Percentiles rank a stretch among this genome's conserved stretches.
phyloP scores from a whole-genome alignment of 2,113 vertebrate genomes.

The Microtus pennsylvanicus region DNA sequence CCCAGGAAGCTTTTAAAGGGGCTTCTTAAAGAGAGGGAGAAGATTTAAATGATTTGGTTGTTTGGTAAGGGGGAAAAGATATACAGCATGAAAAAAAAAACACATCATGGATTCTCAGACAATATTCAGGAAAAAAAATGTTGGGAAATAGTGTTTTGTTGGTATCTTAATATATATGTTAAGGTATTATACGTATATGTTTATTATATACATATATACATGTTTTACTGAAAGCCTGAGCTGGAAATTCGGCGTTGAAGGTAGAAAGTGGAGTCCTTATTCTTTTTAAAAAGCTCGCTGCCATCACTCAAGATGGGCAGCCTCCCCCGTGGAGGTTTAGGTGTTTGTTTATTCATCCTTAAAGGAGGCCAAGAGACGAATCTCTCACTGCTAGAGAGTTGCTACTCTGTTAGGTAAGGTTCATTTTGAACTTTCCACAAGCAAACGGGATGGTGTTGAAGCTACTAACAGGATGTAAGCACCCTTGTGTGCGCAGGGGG shows the following conservation, averaged over 20 bases:
- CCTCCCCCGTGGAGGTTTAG: neutral
- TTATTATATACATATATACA: neutral
- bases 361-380: neutral
- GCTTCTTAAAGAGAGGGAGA: neutral
- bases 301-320: neutral
- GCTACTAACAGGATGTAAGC: neutral
- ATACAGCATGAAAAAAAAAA: neutral
- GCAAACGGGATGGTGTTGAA: neutral
- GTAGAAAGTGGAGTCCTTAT: slow-evolving; percentile 1
- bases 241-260: slow-evolving; percentile 24
- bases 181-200: no score
- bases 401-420: neutral
- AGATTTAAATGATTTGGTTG: slow-evolving; percentile 29
- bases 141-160: neutral
- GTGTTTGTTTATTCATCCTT: slow-evolving; percentile 41
- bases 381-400: neutral
- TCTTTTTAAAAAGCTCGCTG: slow-evolving; percentile 11
- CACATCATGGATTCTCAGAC: slow-evolving; percentile 44
- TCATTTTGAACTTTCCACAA: slow-evolving; percentile 21
- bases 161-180: neutral
- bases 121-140: neutral
- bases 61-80: neutral
- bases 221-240: neutral
- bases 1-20: slow-evolving; percentile 4
- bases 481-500: neutral